phyloP scores from a whole-genome alignment of 2,888 invertebrate genomes.

The Argyresthia albistria region DNA sequence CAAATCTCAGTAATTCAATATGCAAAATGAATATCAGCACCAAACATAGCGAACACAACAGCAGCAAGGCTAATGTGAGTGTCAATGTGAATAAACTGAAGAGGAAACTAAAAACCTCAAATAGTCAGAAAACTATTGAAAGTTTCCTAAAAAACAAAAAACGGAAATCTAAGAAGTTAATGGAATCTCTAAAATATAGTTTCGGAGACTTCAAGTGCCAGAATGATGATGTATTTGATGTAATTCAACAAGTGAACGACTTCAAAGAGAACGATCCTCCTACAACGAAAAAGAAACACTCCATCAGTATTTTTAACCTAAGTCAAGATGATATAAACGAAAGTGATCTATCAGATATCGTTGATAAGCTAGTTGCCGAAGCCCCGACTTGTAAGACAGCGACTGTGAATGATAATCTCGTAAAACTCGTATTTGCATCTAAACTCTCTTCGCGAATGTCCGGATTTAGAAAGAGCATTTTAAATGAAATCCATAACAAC shows the following conservation, averaged over 20 bases:
- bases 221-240: not conserved
- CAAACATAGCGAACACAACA: slow-evolving; percentile 22
- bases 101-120: slow-evolving; percentile 42
- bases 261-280: not conserved
- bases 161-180: slow-evolving; percentile 27
- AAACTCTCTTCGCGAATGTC: slow-evolving; percentile 33
- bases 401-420: slow-evolving; percentile 40
- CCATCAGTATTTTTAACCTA: slow-evolving; percentile 33
- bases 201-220: slow-evolving; percentile 24
- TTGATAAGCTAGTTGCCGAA: slow-evolving; percentile 46
- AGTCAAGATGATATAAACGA: slow-evolving; percentile 27
- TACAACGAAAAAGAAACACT: slow-evolving; percentile 12
- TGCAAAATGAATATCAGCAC: slow-evolving; percentile 24
- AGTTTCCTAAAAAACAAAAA: slow-evolving; percentile 47
- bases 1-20: slow-evolving; percentile 30
- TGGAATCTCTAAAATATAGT: slow-evolving; percentile 26
- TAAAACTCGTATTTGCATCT: slow-evolving; percentile 40
- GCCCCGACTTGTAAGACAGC: slow-evolving; percentile 34
- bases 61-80: slow-evolving; percentile 43
- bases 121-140: slow-evolving; percentile 46
- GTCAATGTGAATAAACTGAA: slow-evolving; percentile 50
- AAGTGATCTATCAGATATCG: slow-evolving; percentile 45
- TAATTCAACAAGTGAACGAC: not conserved
- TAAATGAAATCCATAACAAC: slow-evolving; percentile 31
- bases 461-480: slow-evolving; percentile 22